Evolutionary conservation across 2,888 invertebrate genomes (phyloP).

Genomic region (Masnerella sp.): DNA sequence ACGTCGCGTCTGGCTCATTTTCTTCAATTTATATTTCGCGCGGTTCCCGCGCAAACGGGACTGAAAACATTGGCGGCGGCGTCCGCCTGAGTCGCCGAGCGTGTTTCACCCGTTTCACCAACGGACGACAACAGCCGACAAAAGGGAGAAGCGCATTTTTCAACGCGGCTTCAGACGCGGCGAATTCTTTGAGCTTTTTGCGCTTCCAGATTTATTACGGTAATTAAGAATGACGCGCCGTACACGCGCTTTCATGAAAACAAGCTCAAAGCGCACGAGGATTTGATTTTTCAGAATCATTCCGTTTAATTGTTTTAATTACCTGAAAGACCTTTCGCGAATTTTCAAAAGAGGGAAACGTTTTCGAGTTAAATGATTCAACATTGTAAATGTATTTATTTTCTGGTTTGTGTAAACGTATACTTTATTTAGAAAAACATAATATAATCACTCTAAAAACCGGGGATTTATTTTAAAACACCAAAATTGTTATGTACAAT

Average conservation of each 20-base stretch:
- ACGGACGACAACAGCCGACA: background rate
- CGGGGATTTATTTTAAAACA: too few species aligned
- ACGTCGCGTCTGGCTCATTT: slow-evolving; percentile 29
- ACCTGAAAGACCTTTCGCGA: background rate
- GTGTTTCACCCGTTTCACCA: too few species aligned
- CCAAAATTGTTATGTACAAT: too few species aligned
- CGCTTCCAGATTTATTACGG: slow-evolving; percentile 25
- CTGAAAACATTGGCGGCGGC: slow-evolving; percentile 23
- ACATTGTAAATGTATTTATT: too few species aligned
- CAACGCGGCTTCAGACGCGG: slow-evolving; percentile 29
- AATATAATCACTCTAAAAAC: too few species aligned
- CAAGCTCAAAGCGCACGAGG: slow-evolving; percentile 12
- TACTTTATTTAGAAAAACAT: too few species aligned
- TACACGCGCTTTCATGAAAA: slow-evolving; percentile 16
- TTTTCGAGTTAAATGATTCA: too few species aligned
- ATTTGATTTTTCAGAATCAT: slow-evolving; percentile 1
- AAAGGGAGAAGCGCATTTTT: slow-evolving; percentile 14
- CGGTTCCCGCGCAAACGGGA: slow-evolving; percentile 17
- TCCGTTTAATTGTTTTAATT: slow-evolving; percentile 13
- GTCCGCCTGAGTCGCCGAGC: background rate
- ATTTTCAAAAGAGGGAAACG: too few species aligned
- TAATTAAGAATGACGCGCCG: slow-evolving; percentile 30
- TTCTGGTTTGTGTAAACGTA: too few species aligned
- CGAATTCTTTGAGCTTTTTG: slow-evolving; percentile 29
- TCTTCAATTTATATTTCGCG: slow-evolving; percentile 41